These are phyloP conservation scores for Dendrocincla tyrannina DNA, from an alignment of 2,797 vertebrate genomes.

Conservation along the genomic window DNA sequence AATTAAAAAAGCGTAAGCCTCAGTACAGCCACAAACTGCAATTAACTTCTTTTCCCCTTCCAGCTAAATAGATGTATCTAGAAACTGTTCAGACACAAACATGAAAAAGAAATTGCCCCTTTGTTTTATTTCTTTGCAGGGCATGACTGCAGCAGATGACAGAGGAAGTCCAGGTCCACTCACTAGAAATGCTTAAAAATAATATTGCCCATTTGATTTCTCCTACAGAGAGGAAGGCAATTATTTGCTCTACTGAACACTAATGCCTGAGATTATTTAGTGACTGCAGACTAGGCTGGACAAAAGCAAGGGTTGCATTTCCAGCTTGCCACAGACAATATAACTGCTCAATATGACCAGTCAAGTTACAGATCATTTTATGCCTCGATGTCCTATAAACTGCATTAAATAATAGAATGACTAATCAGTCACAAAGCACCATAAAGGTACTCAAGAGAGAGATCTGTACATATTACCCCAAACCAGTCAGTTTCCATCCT, in stretches of 20 bases:
- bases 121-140: not conserved
- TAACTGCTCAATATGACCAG: not conserved
- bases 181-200: not conserved
- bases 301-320: not conserved
- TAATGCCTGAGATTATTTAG: not conserved
- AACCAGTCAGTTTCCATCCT: not conserved
- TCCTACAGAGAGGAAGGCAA: not conserved
- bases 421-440: not conserved
- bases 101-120: not conserved
- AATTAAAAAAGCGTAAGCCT: not conserved
- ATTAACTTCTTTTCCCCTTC: not conserved
- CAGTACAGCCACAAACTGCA: not conserved
- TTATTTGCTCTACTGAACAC: constrained; percentile 13
- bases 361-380: not conserved
- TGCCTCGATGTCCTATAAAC: not conserved
- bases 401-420: not conserved
- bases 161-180: not conserved
- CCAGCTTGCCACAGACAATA: not conserved
- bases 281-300: not conserved
- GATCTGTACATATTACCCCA: not conserved
- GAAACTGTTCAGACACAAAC: not conserved
- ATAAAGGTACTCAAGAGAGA: not conserved
- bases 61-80: not conserved
- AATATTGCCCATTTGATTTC: not conserved
- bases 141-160: not conserved